Base-by-base conservation (phyloP, 2,797 vertebrate genomes). In the Pyrrhura leucotis region DNA sequence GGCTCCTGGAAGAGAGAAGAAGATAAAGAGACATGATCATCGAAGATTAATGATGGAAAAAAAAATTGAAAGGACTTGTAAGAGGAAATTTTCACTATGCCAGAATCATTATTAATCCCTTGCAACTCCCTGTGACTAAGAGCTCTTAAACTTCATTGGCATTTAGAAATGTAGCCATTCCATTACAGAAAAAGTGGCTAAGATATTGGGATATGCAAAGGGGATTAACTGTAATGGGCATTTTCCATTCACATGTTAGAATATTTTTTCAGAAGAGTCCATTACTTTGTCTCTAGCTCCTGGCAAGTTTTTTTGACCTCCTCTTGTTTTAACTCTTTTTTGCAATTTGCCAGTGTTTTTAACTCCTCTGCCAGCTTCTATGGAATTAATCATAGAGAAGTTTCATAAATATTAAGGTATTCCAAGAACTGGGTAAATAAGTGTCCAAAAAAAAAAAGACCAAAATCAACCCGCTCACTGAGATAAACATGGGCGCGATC, bases 61-160 rank as follows among this genome's bases (percentile, higher is more conserved):
- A 93, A 94, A 89, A 74, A 44, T 31, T 50, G 65, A 90, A 87
- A 95, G 53, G 10, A 71, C 58, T 82, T 54, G n/a, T 72, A 85
- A 94, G 66, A 82, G 74, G 61, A 95, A 87, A 71, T 75, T 68
- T 95, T 94, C 29, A 1, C 59, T 84, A 37, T 56, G 91, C 78
- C 91, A 93, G 91, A 88, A 80, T 63, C 29, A 28, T 89, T 93
- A 96, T 93, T 95, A 96, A 95, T 83, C 8, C 37, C 54, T 56
- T 90, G 80, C 54, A 93, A 93, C 93, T 96, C 91, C 95, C 96
- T 90, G 15, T 91, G 93, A 95, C 91, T 93, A 94, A 95, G 75
- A 87, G 84, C 33, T 87, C 61, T 89, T 88, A 93, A 88, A 94
- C 14, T 71, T 71, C 77, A 88, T 33, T 79, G 90, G 77, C 59